A percentile compares a stretch with the other conserved stretches of the same genome.
Evolutionary conservation across 2,113 vertebrate species (phyloP).

Genomic region (Myotis davidii): DNA sequence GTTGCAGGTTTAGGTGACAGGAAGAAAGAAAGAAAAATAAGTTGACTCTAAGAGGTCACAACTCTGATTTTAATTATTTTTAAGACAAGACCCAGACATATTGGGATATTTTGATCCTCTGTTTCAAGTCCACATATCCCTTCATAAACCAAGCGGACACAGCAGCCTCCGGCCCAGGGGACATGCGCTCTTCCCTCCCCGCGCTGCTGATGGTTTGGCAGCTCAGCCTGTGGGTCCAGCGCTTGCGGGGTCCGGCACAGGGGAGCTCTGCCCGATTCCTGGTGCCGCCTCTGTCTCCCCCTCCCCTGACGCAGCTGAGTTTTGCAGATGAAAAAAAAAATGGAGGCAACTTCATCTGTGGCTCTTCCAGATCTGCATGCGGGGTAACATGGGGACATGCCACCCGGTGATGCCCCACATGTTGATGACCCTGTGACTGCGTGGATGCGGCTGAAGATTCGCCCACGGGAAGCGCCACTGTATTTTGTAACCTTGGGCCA

Average conservation of each 20-base stretch:
- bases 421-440: background rate
- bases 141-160: background rate
- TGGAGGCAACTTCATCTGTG: background rate
- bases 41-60: background rate
- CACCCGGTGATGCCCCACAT: background rate
- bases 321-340: background rate
- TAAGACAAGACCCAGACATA: background rate
- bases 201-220: background rate
- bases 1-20: background rate
- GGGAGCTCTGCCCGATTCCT: background rate
- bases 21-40: background rate
- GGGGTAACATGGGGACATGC: background rate
- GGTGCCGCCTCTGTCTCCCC: background rate
- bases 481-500: background rate
- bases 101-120: background rate
- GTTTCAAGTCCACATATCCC: background rate
- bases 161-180: background rate
- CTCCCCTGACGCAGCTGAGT: background rate
- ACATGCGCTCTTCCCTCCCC: rapidly evolving
- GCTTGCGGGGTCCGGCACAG: no score
- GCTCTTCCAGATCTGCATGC: background rate
- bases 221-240: rapidly evolving
- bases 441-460: background rate
- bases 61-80: conserved; percentile 18
- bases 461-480: background rate